Conservation (phyloP, 1,140 invertebrate species). For the Andrena cerasifolii region DNA sequence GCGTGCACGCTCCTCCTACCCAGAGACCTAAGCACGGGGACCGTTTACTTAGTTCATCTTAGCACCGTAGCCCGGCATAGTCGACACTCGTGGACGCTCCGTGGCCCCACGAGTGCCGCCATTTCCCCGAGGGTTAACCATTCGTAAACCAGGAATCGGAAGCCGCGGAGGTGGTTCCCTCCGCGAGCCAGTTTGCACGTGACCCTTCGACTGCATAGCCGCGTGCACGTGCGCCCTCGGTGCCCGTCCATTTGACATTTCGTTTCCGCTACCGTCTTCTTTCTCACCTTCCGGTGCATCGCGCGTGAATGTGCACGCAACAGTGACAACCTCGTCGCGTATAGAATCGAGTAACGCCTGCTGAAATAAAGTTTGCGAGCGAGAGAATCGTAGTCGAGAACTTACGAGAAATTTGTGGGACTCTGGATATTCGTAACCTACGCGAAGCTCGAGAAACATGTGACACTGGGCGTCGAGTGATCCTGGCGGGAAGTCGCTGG, state of each 20-base stretch:
- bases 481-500: neutral
- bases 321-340: neutral
- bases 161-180: conserved; percentile 7
- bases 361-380: neutral
- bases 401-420: neutral
- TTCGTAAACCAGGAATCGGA: conserved; percentile 8
- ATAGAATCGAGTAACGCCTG: neutral
- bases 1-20: conserved; percentile 37
- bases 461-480: neutral
- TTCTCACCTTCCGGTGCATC: neutral
- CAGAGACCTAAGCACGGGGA: conserved; percentile 20
- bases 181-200: conserved; percentile 19
- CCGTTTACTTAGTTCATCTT: conserved; percentile 33
- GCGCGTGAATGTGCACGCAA: neutral
- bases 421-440: neutral
- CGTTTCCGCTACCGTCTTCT: neutral
- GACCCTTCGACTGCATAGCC: conserved; percentile 12
- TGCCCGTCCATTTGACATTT: conserved; percentile 9
- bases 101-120: conserved; percentile 40
- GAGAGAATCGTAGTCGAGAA: neutral
- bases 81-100: conserved; percentile 39
- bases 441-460: neutral
- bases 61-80: conserved; percentile 31
- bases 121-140: conserved; percentile 28
- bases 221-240: conserved; percentile 27